Conservation (phyloP, 2,888 invertebrate genomes). For the Iphiclides podalirius region DNA sequence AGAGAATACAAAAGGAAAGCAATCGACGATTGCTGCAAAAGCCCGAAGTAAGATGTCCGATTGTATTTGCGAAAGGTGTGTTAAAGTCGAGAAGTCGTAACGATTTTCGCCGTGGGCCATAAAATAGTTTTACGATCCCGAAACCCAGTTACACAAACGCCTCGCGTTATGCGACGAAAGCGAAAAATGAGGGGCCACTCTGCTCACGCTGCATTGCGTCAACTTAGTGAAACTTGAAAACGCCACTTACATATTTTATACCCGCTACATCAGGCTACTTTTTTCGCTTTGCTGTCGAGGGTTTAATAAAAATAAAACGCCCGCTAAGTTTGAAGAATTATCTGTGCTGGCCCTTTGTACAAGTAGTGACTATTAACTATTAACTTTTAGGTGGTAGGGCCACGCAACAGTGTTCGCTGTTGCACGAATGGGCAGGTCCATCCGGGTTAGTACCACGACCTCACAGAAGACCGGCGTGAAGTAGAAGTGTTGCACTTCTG, state of each 20-base stretch:
- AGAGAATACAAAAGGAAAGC: not conserved
- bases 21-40: slow-evolving; percentile 1
- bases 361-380: too few relatives aligned
- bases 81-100: slow-evolving; percentile 44
- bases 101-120: slow-evolving; percentile 50
- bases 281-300: slow-evolving; percentile 4
- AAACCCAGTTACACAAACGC: slow-evolving; percentile 50
- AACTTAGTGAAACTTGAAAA: slow-evolving; percentile 26
- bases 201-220: slow-evolving; percentile 44
- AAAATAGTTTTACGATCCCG: slow-evolving; percentile 58
- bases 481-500: too few relatives aligned
- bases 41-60: slow-evolving; percentile 15
- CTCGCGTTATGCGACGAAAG: slow-evolving; percentile 33
- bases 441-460: too few relatives aligned
- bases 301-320: too few relatives aligned
- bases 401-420: too few relatives aligned
- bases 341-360: too few relatives aligned
- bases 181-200: slow-evolving; percentile 33
- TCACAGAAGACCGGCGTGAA: too few relatives aligned
- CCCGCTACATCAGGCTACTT: slow-evolving; percentile 8
- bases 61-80: slow-evolving; percentile 20
- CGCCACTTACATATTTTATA: slow-evolving; percentile 19
- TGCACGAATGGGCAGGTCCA: too few relatives aligned
- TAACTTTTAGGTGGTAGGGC: too few relatives aligned
- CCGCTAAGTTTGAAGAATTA: not conserved